Evolutionary conservation across 2,888 invertebrate genomes (phyloP).

Genomic region (Amblyteles armatorius): DNA sequence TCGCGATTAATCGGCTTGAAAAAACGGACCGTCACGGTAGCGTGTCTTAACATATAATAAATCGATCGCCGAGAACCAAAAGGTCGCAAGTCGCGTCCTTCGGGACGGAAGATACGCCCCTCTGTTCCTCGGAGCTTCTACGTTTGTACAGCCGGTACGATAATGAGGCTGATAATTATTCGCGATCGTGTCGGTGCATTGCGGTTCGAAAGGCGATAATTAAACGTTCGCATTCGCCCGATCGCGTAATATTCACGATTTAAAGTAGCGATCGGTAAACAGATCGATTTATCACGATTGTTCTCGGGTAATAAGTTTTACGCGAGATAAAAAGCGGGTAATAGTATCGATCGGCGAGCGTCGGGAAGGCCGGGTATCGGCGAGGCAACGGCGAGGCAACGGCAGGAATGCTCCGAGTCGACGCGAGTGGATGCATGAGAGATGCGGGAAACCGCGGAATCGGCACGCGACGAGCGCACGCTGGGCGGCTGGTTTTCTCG

Average conservation of each 20-base stretch:
- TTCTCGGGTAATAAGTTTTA: neutral
- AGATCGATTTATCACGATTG: neutral
- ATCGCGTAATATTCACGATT: conserved; percentile 37
- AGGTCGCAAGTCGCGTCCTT: too few relatives aligned
- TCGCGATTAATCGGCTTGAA: conserved; percentile 45
- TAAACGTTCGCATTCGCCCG: conserved; percentile 5
- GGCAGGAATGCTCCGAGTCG: conserved; percentile 40
- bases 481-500: conserved; percentile 34
- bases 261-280: neutral
- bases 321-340: neutral
- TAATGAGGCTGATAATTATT: conserved; percentile 21
- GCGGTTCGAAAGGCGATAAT: conserved; percentile 23
- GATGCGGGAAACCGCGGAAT: conserved; percentile 66
- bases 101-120: neutral
- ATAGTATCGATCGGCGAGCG: neutral
- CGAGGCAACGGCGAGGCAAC: conserved; percentile 6
- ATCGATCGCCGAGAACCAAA: neutral
- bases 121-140: neutral
- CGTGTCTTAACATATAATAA: neutral
- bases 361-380: neutral
- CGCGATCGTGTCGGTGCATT: conserved; percentile 13
- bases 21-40: conserved; percentile 25
- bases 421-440: conserved; percentile 39
- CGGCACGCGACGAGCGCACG: conserved; percentile 65
- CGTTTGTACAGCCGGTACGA: neutral